Evolutionary conservation across 2,113 vertebrate species (phyloP), one percentile per base, ranked within the genome.

Genomic region (Deroptyus accipitrinus): DNA sequence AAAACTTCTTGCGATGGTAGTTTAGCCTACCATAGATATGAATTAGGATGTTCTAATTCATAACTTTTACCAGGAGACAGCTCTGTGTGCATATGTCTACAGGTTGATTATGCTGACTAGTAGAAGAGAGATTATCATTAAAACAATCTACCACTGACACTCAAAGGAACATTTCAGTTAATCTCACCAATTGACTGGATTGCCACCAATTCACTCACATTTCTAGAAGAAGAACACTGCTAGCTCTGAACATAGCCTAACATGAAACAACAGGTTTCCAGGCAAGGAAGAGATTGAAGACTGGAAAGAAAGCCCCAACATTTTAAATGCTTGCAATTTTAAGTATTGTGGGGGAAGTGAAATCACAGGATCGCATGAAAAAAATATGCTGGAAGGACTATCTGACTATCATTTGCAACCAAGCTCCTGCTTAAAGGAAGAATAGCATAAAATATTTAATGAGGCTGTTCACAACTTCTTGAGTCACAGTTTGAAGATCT

Each of bases 341-440:
- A 55, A 24, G 7, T 70, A 24, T 39, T 57, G 33, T 20, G 1
- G 13, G 6, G 39, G 19, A 11, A 55, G 5, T 62, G 23, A 94
- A 51, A 66, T 64, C 22, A 44, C 14, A 78, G 9, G 39, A 62
- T 55, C 28, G 67, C 20, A 76, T 5, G 6, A 33, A 39, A 49
- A 33, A 35, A 57, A 74, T 48, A 28, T 0, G 1, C 17, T 85
- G 33, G 13, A 89, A 89, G 69, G 13, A 82, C 67, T 1, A 1
- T 66, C 33, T 55, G 13, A 7, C 2, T 0, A 15, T 61, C 33
- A 13, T 37, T 88, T 83, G 18, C 15, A 83, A 30, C 7, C 28
- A 68, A n/a, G 7, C 2, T 49, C 9, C n/a, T 0, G 1, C 2
- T 67, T 68, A 17, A 75, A 57, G 5, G 42, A 80, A 72, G 5